Conservation (phyloP, 2,888 invertebrate genomes). For the Agriotes lineatus region DNA sequence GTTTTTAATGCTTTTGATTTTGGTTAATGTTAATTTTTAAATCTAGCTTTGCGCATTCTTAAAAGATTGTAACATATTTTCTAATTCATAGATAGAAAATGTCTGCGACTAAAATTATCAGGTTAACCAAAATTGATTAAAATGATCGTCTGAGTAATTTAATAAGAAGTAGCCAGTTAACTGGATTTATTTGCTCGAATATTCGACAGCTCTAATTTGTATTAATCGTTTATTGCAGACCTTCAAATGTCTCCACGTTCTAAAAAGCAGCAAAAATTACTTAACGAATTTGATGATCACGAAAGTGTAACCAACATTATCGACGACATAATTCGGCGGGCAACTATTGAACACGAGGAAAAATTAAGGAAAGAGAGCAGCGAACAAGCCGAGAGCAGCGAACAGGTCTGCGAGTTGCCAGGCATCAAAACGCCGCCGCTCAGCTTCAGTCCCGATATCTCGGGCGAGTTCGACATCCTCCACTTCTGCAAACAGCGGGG, state of each 20-base stretch:
- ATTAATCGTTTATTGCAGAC: neutral
- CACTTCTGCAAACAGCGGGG: slow-evolving; percentile 29
- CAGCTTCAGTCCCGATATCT: slow-evolving; percentile 25
- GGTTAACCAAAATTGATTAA: too few species aligned
- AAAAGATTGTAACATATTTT: too few species aligned
- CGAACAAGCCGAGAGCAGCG: neutral
- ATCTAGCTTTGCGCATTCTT: too few species aligned
- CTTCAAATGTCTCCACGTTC: neutral
- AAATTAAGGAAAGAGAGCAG: slow-evolving; percentile 28
- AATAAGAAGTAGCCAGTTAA: too few species aligned
- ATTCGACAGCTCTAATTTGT: too few species aligned
- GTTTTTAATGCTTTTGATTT: too few species aligned
- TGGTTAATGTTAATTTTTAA: too few species aligned
- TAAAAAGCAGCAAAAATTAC: neutral
- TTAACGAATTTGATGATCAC: slow-evolving; percentile 24
- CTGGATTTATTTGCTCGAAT: too few species aligned
- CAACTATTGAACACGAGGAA: slow-evolving; percentile 61
- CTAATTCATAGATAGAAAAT: too few species aligned
- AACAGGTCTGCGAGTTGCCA: neutral
- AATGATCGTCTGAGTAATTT: too few species aligned
- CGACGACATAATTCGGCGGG: slow-evolving; percentile 62
- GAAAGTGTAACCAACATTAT: slow-evolving; percentile 54
- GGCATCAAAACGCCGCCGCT: slow-evolving; percentile 39
- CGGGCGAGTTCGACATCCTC: slow-evolving; percentile 24
- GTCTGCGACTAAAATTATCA: too few species aligned